Evolutionary conservation across 2,113 vertebrate species (phyloP), one percentile per base, ranked within the genome.

Genomic region (Azemiops feae): DNA sequence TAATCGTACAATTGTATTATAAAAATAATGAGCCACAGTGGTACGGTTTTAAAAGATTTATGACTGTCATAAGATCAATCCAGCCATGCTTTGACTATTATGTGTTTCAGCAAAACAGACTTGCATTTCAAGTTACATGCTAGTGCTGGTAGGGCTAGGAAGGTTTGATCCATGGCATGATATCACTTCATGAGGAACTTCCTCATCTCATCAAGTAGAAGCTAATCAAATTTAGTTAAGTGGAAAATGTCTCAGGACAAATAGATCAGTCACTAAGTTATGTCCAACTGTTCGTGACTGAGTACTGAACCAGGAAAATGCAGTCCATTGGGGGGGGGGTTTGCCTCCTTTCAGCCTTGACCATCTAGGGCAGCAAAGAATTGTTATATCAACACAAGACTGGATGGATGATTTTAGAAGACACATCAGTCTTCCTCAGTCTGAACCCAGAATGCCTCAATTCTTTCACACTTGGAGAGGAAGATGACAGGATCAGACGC

Each of bases 401-500:
- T 34, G 64, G 64, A 74, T 74, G n/a, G 7, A 43, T 23, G 88
- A 45, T 58, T n/a, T 45, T 30, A 60, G 39, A 43, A 81, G 34
- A 81, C 7, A 43, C 7, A 81, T 12, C 3, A 8, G 87, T 91
- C 85, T 45, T 89, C 20, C 18, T 86, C 25, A 90, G 22, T 20
- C 30, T 86, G 53, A 52, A 94, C 47, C 52, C 22, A 4, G 30
- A 69, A 1, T 60, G 34, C 34, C 43, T 86, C 47, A 5, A 2
- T 45, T 94, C 34, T 60, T 11, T 1, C 52, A 88, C 25, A 92
- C 16, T 39, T n/a, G 50, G 8, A 25, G 12, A 18, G 74, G 90
- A 93, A 94, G 14, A 93, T 52, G 74, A 93, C 87, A 94, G 10
- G 34, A 94, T 95, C 5, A 14, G 92, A 94, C 39, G 3, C 60